phyloP scores from a whole-genome alignment of 2,888 invertebrate species.

The Carpatolechia fugitivella region DNA sequence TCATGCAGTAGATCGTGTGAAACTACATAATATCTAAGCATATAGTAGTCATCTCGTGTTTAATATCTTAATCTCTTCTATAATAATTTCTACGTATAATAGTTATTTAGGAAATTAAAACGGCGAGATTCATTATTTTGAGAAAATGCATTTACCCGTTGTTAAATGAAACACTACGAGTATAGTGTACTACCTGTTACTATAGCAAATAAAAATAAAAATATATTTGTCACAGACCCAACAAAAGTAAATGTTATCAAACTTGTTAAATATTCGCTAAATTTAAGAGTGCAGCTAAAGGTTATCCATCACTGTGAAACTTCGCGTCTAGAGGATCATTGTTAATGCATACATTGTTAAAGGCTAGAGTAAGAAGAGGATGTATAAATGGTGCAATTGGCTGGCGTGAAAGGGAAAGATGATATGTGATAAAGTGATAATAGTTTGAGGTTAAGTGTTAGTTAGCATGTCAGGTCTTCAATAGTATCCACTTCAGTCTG shows the following conservation, averaged over 20 bases:
- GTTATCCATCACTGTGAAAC: slow-evolving; percentile 12
- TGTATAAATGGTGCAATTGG: slow-evolving; percentile 33
- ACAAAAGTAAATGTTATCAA: slow-evolving; percentile 7
- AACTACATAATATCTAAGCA: slow-evolving; percentile 29
- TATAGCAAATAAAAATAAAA: neutral
- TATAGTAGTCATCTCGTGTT: slow-evolving; percentile 33
- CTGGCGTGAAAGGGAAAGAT: slow-evolving; percentile 45
- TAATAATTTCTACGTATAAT: slow-evolving; percentile 21
- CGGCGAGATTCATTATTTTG: slow-evolving; percentile 59
- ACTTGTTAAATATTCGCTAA: slow-evolving; percentile 1
- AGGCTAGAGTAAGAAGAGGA: slow-evolving; percentile 23
- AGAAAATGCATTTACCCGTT: slow-evolving; percentile 68
- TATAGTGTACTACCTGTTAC: slow-evolving; percentile 8
- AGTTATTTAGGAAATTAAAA: slow-evolving; percentile 36
- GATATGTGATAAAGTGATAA: slow-evolving; percentile 76
- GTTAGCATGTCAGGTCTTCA: slow-evolving; percentile 35
- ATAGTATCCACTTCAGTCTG: slow-evolving; percentile 37
- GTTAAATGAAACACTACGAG: slow-evolving; percentile 31
- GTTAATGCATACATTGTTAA: slow-evolving; percentile 23
- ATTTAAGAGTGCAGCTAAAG: neutral
- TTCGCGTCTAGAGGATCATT: slow-evolving; percentile 16
- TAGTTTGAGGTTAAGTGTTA: slow-evolving; percentile 58
- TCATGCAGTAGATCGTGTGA: slow-evolving; percentile 52
- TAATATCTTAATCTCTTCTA: slow-evolving; percentile 23
- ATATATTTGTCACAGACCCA: neutral